Evolutionary conservation across 2,797 vertebrate genomes (phyloP).

Genomic region (Phalanger gymnotis): DNA sequence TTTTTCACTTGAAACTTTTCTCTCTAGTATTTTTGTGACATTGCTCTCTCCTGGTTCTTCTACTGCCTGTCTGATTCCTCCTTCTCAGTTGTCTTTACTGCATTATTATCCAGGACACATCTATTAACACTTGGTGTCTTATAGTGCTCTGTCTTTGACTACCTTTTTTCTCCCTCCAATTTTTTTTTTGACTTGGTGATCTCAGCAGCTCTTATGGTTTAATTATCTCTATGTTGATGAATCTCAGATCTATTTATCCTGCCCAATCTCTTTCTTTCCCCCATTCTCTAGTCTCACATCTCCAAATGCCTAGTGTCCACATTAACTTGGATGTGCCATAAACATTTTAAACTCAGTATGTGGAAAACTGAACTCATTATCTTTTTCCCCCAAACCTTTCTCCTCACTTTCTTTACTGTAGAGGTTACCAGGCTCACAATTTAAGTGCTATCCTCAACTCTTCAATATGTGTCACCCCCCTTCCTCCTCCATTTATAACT

Average conservation of each 20-base stretch:
- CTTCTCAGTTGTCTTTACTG: not conserved
- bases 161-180: not conserved
- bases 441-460: not conserved
- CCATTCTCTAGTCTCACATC: not conserved
- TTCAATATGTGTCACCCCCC: not conserved
- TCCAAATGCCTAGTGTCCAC: not conserved
- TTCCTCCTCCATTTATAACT: not conserved
- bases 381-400: not conserved
- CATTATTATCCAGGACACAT: too few species aligned
- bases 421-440: not conserved
- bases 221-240: not conserved
- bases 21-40: slow-evolving; percentile 1
- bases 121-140: too few species aligned
- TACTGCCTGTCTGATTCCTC: not conserved
- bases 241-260: not conserved
- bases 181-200: not conserved
- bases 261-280: too few species aligned
- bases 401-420: not conserved
- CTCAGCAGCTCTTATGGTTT: not conserved
- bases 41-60: not conserved
- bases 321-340: not conserved
- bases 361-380: not conserved
- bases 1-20: slow-evolving; percentile 3
- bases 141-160: too few species aligned
- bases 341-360: not conserved